A percentile compares a stretch with the other conserved stretches of the same genome.
phyloP scores from a whole-genome alignment of 2,888 invertebrate species.

The Zootermopsis nevadensis region DNA sequence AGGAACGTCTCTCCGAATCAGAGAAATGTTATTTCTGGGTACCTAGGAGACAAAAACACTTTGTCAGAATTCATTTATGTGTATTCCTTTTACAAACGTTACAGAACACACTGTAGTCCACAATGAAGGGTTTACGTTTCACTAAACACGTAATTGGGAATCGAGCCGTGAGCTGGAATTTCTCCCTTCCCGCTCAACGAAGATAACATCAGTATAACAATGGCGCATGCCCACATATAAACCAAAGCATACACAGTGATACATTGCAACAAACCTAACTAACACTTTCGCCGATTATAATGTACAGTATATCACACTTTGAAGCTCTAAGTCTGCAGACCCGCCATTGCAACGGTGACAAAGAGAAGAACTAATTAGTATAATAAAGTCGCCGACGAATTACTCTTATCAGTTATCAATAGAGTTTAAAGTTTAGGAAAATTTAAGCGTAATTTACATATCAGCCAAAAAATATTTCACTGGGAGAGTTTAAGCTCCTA shows the following conservation, averaged over 20 bases:
- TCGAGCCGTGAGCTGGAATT: slow-evolving; percentile 25
- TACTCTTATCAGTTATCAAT: not conserved
- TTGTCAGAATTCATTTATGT: too few species aligned
- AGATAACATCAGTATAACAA: slow-evolving; percentile 21
- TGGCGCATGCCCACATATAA: not conserved
- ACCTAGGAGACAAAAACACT: too few species aligned
- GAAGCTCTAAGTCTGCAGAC: slow-evolving; percentile 1
- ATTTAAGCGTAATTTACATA: not conserved
- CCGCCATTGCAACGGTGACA: not conserved
- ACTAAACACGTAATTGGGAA: slow-evolving; percentile 28
- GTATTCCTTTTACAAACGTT: too few species aligned
- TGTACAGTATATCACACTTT: not conserved
- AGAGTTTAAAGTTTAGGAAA: not conserved
- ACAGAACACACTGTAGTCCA: slow-evolving; percentile 2
- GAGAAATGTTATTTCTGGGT: too few species aligned
- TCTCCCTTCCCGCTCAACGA: not conserved
- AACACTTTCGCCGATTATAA: slow-evolving; percentile 27
- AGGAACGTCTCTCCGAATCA: too few species aligned
- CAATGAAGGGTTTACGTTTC: slow-evolving; percentile 27
- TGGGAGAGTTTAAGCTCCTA: too few species aligned
- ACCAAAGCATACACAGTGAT: not conserved
- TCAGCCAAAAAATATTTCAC: too few species aligned
- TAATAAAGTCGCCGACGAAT: not conserved
- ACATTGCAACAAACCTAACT: slow-evolving; percentile 28
- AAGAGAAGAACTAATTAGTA: not conserved